Base-by-base conservation (phyloP, 2,888 invertebrate species). In the Digitonthophagus gazella region DNA sequence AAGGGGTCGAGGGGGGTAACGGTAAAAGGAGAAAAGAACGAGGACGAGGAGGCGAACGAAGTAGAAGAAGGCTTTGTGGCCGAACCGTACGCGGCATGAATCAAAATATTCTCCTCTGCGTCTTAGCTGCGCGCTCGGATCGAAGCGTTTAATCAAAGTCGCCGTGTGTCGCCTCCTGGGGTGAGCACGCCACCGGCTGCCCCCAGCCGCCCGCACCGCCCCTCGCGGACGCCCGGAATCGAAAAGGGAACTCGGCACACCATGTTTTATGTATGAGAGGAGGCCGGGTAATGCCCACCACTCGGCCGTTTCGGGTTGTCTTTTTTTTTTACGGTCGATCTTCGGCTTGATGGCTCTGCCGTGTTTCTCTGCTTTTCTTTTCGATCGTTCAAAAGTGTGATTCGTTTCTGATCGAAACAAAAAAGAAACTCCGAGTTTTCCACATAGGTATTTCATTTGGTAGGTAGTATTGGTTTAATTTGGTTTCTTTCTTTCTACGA, bases 91-190 rank as follows among this genome's bases (percentile, higher is more conserved):
- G 75, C 75, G 74, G 74, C 79, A 80, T 81, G 80, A 80, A 81
- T 81, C 80, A 80, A 79, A 80, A 77, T 79, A 79, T 78, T 78
- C 70, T 76, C 11, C 28, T 44, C 28, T 76, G 77, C 61, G 77
- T 77, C 76, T 78, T 78, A 78, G 28, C 28, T 11, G 79, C 78
- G 75, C 77, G 75, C 77, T 76, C 76, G 80, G 81, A 81, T 82
- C 82, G 79, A 81, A 81, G 76, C 82, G 77, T 79, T 82, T 82
- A 81, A 82, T 82, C 82, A 82, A 80, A 76, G 80, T 80, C 81
- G 71, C 72, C 72, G 76, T 80, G 78, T 79, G 81, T 81, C 79
- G 81, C 79, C 82, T 81, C 82, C 82, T 74, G 81, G 78, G 78
- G 81, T 77, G 80, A 68, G 67, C 72, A 18, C 18, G 70, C 72